Base-by-base conservation (phyloP, 2,888 invertebrate species). In the Scaptomyza parva region DNA sequence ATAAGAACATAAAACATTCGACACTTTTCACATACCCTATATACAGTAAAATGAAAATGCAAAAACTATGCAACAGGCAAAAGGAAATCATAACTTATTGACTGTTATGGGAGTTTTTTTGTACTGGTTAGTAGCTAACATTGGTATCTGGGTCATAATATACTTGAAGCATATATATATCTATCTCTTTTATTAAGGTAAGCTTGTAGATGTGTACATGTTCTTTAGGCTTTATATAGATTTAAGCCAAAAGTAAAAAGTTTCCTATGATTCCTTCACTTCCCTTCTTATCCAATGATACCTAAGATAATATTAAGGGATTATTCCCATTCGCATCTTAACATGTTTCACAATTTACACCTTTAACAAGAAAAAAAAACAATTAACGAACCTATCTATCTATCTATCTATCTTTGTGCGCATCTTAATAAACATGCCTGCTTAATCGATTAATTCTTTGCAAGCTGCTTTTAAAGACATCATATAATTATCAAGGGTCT, bases 1-100 rank as follows among this genome's bases (percentile, higher is more conserved):
- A 17, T 17, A 37, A 37, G 0, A 17, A 37, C 17, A 9, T 37
- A 20, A 33, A 53, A 44, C 20, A 40, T 28, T 41, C 33, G 45
- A 44, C 30, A 26, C 20, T 53, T 53, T 44, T 7, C 17, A 17
- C 28, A 71, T 71, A 61, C 70, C 52, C 70, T 70, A 14, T 20
- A 44, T 70, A 14, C 18, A 44, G 11, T 22, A n/a, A 9, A 18
- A 22, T 6, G n/a, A 12, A 18, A 45, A 51, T 44, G n/a, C 20
- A 40, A 26, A 65, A 30, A 30, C 8, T 5, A n/a, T 44, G 44
- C 37, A 26, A 33, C 30, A 33, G 14, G 28, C 20, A 41, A 11
- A 7, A 8, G 11, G 14, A 9, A 24, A 17, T 6, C 11, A 26
- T 18, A 20, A 14, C 17, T 35, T 35, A 5, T 22, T 24, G 22